Conservation (phyloP, 2,797 vertebrate species). For the Betta splendens region DNA sequence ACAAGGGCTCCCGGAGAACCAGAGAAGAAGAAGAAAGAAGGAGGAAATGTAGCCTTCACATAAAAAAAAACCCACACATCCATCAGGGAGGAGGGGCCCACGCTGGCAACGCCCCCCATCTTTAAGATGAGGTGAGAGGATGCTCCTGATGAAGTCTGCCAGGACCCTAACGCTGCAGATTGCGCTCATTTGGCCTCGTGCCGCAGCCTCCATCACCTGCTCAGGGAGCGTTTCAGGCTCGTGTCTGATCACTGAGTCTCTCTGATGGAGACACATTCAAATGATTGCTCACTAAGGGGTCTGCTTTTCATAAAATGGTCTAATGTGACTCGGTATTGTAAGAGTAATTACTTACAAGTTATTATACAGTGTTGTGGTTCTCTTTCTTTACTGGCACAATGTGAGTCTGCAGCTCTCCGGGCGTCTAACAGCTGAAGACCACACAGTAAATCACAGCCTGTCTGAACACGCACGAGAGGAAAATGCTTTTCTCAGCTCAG, state of each 20-base stretch:
- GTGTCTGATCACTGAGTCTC: conserved; percentile 14
- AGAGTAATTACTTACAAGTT: conserved; percentile 35
- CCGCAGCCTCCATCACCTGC: conserved; percentile 15
- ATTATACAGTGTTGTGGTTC: conserved; percentile 16
- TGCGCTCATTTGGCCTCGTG: conserved; percentile 33
- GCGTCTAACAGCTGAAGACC: conserved; percentile 32
- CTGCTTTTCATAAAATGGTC: conserved; percentile 10
- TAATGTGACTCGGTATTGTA: conserved; percentile 16
- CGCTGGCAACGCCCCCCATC: neutral
- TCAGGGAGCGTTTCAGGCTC: conserved; percentile 7
- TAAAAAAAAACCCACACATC: conserved; percentile 18
- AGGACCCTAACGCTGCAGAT: conserved; percentile 37
- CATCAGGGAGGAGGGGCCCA: neutral
- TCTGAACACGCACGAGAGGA: conserved; percentile 34
- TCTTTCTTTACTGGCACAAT: conserved; percentile 1
- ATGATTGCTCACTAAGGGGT: conserved; percentile 7
- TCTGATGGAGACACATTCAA: neutral
- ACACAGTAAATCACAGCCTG: conserved; percentile 28
- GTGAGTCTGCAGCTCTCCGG: conserved; percentile 16
- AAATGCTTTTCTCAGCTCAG: conserved; percentile 27
- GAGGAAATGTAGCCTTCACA: conserved; percentile 24
- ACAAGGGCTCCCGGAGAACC: conserved; percentile 36
- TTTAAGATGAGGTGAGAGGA: conserved; percentile 38
- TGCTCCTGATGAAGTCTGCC: conserved; percentile 24
- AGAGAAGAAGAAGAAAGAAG: conserved; percentile 6